Conservation (phyloP, 2,113 vertebrate genomes). For the Mesitornis unicolor region DNA sequence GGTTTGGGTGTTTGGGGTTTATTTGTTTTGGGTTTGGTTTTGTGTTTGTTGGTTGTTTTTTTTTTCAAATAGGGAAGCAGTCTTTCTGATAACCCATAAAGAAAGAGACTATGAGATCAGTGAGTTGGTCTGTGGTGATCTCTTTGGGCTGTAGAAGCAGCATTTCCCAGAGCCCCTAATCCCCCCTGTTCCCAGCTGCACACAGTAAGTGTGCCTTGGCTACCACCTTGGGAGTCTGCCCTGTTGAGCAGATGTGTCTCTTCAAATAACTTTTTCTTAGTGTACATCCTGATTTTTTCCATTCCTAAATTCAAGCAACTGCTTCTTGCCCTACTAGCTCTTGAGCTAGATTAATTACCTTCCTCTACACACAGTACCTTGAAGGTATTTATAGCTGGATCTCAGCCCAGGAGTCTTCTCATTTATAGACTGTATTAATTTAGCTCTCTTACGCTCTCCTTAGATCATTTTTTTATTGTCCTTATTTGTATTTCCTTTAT, state of each 20-base stretch:
- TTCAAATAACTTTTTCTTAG: conserved; percentile 10
- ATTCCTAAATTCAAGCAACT: not conserved
- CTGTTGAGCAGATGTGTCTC: not conserved
- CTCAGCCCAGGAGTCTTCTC: conserved; percentile 1
- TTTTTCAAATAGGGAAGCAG: not conserved
- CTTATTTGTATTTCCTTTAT: not conserved
- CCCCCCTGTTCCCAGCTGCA: not conserved
- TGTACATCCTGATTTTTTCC: not conserved
- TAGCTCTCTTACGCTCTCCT: not conserved
- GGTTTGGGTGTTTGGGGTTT: not conserved
- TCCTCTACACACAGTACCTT: not conserved
- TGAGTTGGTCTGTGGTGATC: not conserved
- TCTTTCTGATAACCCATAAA: not conserved
- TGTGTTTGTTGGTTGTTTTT: not conserved
- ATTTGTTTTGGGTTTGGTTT: not conserved
- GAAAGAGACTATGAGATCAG: not conserved
- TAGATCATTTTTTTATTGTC: conserved; percentile 12
- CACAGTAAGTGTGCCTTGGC: not conserved
- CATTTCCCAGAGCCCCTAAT: not conserved
- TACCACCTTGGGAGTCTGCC: not conserved
- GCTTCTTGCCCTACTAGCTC: not conserved
- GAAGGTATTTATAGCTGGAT: conserved; percentile 30
- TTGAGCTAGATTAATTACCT: conserved; percentile 17
- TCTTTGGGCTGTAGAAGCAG: not conserved
- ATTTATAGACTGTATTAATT: conserved; percentile 28